These are phyloP conservation scores for Acleris laterana DNA, from an alignment of 2,888 invertebrate genomes.

Conservation along the genomic window DNA sequence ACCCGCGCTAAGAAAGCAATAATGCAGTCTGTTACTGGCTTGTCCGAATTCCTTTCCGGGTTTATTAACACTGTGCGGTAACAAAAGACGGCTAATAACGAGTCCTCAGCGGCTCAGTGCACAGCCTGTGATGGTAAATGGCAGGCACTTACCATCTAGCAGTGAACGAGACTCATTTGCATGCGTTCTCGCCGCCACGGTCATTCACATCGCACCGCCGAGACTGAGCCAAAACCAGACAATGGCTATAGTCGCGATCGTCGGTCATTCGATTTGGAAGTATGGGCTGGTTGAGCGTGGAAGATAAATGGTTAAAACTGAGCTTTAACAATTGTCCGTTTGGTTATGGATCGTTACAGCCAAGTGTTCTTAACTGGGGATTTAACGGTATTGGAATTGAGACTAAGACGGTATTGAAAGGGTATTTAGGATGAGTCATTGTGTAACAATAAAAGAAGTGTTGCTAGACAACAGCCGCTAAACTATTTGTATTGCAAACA, in stretches of 20 bases:
- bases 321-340: conserved; percentile 10
- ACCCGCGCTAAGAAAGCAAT: not conserved
- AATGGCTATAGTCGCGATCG: conserved; percentile 28
- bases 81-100: conserved; percentile 33
- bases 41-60: conserved; percentile 27
- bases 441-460: not conserved
- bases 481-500: conserved; percentile 6
- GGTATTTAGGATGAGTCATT: not conserved
- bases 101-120: conserved; percentile 26
- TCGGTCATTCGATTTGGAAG: conserved; percentile 34
- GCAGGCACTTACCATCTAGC: conserved; percentile 35
- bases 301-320: conserved; percentile 32
- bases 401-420: not conserved
- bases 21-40: conserved; percentile 2
- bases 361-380: not conserved
- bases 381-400: not conserved
- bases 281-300: conserved; percentile 25
- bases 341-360: not conserved
- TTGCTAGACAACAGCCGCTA: not conserved
- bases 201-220: conserved; percentile 49
- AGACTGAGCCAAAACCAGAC: conserved; percentile 37
- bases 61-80: conserved; percentile 23
- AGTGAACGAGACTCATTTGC: conserved; percentile 41
- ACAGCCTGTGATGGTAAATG: conserved; percentile 31
- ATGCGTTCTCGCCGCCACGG: conserved; percentile 47